These are phyloP conservation scores for Arizona elegans DNA, from an alignment of 2,113 vertebrate species.

Conservation along the genomic window DNA sequence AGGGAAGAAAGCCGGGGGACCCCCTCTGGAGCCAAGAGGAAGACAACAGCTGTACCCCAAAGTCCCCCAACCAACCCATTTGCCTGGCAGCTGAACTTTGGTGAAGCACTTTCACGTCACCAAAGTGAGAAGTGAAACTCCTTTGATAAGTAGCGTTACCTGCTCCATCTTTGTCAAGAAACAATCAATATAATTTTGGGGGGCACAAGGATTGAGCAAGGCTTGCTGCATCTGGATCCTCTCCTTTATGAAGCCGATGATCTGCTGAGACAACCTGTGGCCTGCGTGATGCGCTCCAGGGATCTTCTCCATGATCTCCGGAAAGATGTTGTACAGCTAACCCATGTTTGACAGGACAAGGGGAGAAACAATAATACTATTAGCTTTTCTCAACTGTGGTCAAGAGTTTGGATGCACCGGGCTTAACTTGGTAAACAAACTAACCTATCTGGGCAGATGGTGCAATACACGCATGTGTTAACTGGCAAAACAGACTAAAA, in stretches of 20 bases:
- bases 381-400: neutral
- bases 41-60: neutral
- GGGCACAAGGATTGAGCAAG: neutral
- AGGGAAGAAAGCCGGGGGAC: neutral
- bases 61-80: neutral
- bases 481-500: neutral
- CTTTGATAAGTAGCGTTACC: neutral
- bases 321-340: conserved; percentile 7
- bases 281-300: neutral
- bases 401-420: neutral
- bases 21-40: neutral
- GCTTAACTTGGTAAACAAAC: neutral
- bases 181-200: conserved; percentile 9
- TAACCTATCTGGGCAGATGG: neutral
- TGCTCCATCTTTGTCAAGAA: neutral
- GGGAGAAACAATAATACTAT: neutral
- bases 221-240: neutral
- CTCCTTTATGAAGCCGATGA: conserved; percentile 8
- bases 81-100: neutral
- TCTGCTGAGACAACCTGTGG: neutral
- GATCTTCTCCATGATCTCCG: neutral
- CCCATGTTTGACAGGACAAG: too few species aligned
- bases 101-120: neutral
- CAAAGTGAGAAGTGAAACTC: neutral
- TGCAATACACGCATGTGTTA: neutral